phyloP scores from a whole-genome alignment of 2,888 invertebrate genomes.

The Apamea anceps region DNA sequence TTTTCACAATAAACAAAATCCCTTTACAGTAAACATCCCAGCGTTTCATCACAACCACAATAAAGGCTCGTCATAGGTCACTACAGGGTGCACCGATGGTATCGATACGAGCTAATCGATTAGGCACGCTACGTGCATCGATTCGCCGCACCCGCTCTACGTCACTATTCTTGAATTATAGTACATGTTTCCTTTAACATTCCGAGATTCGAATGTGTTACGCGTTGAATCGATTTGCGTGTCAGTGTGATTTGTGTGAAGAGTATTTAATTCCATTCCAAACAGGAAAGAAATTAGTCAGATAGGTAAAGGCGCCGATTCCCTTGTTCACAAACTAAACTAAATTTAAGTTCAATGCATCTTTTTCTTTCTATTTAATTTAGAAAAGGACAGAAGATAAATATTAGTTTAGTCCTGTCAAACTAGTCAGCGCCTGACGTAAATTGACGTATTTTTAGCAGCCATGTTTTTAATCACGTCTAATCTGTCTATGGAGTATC shows the following conservation, averaged over 20 bases:
- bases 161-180: slow-evolving; percentile 57
- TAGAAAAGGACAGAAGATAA: too few relatives aligned
- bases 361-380: too few relatives aligned
- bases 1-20: slow-evolving; percentile 15
- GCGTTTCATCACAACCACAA: slow-evolving; percentile 53
- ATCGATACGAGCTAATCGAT: slow-evolving; percentile 69
- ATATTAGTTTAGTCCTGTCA: too few relatives aligned
- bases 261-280: not conserved
- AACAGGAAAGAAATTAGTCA: not conserved
- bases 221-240: slow-evolving; percentile 50
- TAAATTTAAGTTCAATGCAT: too few relatives aligned
- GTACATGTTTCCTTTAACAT: slow-evolving; percentile 63
- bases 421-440: too few relatives aligned
- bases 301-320: too few relatives aligned
- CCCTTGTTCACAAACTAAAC: too few relatives aligned
- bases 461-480: too few relatives aligned
- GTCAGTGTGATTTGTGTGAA: slow-evolving; percentile 18
- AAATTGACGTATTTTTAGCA: too few relatives aligned
- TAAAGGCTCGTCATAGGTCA: slow-evolving; percentile 66
- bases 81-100: slow-evolving; percentile 58
- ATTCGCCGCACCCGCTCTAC: slow-evolving; percentile 64
- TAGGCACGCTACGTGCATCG: slow-evolving; percentile 62
- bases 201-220: slow-evolving; percentile 45
- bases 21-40: slow-evolving; percentile 37
- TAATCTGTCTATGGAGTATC: too few relatives aligned